A percentile compares a stretch with the other conserved stretches of the same genome.
Conservation (phyloP, 30 jellyfish, hydroid and myxozoan species). For the Catostylus mosaicus region DNA sequence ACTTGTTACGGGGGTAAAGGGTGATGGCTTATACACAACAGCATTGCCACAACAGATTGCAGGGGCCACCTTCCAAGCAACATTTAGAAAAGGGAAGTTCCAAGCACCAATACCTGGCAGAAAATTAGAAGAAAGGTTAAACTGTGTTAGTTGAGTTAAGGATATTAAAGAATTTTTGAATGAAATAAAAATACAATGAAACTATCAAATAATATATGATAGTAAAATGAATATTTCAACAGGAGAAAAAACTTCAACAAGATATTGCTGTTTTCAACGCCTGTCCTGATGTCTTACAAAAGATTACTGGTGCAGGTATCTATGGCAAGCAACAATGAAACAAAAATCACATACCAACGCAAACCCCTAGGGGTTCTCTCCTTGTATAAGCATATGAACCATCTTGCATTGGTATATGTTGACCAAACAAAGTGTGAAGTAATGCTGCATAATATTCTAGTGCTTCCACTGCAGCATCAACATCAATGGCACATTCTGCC, state of each 20-base stretch:
- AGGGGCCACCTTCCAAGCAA: conserved; percentile 97
- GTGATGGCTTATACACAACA: conserved; percentile 94
- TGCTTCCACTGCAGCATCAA: conserved; percentile 86
- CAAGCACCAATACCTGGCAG: conserved; percentile 97
- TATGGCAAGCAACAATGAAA: not conserved
- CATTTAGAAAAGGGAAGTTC: conserved; percentile 90
- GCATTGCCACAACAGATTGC: conserved; percentile 97
- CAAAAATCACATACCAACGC: conserved; percentile 69
- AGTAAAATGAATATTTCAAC: not conserved
- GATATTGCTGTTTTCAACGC: not conserved
- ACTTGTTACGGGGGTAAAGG: conserved; percentile 91
- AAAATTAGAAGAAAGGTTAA: no score
- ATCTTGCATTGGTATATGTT: conserved; percentile 74
- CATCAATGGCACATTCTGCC: conserved; percentile 76
- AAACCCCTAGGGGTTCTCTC: conserved; percentile 94
- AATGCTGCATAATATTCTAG: conserved; percentile 72
- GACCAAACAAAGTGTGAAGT: conserved; percentile 73
- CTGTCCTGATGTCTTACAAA: not conserved
- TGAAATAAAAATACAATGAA: no score
- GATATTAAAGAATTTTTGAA: no score
- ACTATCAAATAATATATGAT: not conserved
- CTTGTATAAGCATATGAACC: conserved; percentile 85
- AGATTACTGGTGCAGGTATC: not conserved
- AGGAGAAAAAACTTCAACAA: no score
- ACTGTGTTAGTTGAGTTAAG: no score